Conservation (phyloP, 2,888 invertebrate species). For the Apamea sordens region DNA sequence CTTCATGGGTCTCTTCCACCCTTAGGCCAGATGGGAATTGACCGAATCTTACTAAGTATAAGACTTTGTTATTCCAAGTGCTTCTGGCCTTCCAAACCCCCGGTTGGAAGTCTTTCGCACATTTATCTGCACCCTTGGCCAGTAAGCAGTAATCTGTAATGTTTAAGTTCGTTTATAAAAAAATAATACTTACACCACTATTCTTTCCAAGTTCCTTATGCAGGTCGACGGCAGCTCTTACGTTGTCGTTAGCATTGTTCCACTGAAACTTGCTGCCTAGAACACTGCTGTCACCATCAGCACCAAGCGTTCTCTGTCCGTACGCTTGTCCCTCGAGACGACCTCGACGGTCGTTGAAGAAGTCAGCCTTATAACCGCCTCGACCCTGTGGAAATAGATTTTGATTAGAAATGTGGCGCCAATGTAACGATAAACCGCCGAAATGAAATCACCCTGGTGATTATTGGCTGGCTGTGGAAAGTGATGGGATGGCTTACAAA, state of each 20-base stretch:
- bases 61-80: background rate
- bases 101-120: background rate
- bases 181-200: constrained; percentile 74
- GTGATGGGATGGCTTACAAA: background rate
- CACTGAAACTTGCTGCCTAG: constrained; percentile 79
- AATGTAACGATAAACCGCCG: fast-evolving
- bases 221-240: constrained; percentile 76
- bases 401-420: background rate
- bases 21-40: background rate
- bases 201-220: constrained; percentile 76
- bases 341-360: constrained; percentile 81
- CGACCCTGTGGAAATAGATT: constrained; percentile 71
- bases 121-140: background rate
- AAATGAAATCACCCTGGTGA: background rate
- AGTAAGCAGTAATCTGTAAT: background rate
- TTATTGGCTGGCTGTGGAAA: no score
- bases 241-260: constrained; percentile 72
- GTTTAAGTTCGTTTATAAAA: no score
- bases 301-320: constrained; percentile 77
- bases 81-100: no score
- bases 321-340: constrained; percentile 75
- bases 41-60: background rate
- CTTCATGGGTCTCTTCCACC: background rate
- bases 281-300: constrained; percentile 76
- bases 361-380: constrained; percentile 80